phyloP scores from a whole-genome alignment of 2,113 vertebrate genomes.

The Melanerpes formicivorus region DNA sequence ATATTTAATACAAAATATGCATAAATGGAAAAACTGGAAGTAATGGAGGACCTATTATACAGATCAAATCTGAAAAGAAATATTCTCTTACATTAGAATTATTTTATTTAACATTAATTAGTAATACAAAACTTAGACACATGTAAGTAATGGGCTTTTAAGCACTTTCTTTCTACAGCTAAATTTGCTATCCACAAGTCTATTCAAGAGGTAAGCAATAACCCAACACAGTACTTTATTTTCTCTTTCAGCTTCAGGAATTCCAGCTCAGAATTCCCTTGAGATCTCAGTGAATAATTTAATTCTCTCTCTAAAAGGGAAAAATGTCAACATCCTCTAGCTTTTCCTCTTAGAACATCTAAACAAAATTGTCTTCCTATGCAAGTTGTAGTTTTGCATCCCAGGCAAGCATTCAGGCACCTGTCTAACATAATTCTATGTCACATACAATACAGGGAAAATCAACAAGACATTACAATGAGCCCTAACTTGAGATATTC shows the following conservation, averaged over 20 bases:
- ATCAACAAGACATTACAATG: not conserved
- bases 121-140: not conserved
- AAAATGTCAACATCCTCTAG: constrained; percentile 25
- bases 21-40: not conserved
- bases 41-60: not conserved
- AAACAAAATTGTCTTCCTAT: constrained; percentile 8
- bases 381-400: not conserved
- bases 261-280: not conserved
- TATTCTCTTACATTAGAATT: not conserved
- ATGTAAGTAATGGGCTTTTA: not conserved
- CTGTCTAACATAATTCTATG: not conserved
- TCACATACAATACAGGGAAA: not conserved
- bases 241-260: constrained; percentile 31
- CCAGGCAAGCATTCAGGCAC: not conserved
- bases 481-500: not conserved
- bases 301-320: not conserved
- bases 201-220: not conserved
- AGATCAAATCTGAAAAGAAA: not conserved
- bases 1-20: not conserved
- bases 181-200: not conserved
- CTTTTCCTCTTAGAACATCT: constrained; percentile 10
- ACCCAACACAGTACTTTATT: not conserved
- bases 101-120: not conserved
- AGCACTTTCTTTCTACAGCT: not conserved
- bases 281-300: constrained; percentile 39